phyloP scores from a whole-genome alignment of 1,140 invertebrate species.

The Nasonia longicornis region DNA sequence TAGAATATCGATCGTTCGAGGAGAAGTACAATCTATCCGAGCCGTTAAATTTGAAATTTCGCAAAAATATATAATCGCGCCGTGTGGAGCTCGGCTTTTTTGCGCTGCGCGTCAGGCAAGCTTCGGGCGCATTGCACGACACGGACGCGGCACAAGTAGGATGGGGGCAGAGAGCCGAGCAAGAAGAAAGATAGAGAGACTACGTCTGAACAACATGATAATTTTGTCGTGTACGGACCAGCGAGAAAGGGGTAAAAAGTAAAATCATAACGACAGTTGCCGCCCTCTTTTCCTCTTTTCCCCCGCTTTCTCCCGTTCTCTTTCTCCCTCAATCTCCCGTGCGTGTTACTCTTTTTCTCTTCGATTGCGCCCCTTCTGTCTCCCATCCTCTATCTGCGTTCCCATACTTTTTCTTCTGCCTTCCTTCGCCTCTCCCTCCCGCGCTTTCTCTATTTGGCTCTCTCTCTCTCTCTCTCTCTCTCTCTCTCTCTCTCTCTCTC shows the following conservation, averaged over 20 bases:
- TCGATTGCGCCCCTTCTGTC: constrained; percentile 35
- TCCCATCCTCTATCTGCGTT: constrained; percentile 10
- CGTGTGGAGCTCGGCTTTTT: neutral
- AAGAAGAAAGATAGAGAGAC: neutral
- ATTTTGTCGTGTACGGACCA: constrained; percentile 34
- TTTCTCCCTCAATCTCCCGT: neutral
- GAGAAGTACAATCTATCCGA: neutral
- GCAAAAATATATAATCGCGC: constrained; percentile 19
- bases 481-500: constrained; percentile 11
- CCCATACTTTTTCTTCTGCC: constrained; percentile 27
- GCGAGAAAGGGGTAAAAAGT: constrained; percentile 20
- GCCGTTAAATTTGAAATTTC: constrained; percentile 38
- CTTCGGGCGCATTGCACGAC: constrained; percentile 12
- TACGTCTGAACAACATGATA: constrained; percentile 28
- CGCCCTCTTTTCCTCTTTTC: constrained; percentile 18
- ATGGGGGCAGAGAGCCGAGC: neutral
- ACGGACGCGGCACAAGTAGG: neutral
- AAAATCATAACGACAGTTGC: constrained; percentile 36
- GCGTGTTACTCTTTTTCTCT: constrained; percentile 15
- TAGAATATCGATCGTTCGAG: constrained; percentile 4
- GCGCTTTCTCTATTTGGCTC: neutral
- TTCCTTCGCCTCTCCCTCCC: neutral
- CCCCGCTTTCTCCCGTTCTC: constrained; percentile 10
- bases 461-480: neutral
- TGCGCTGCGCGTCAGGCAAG: neutral